Conservation (phyloP, 2,113 vertebrate species). For the Heterotis niloticus region DNA sequence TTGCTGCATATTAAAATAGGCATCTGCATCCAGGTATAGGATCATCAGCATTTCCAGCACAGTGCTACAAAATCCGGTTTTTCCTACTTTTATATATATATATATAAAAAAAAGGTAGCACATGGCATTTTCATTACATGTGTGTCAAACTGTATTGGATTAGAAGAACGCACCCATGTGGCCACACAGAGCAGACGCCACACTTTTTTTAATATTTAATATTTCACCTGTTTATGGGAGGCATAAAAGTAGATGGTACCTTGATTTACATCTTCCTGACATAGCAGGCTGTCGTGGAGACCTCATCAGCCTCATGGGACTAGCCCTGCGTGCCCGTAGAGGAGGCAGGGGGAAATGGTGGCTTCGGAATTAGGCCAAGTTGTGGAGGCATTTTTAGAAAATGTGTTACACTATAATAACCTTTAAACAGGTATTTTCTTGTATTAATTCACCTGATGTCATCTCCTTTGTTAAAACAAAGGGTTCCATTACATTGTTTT, state of each 20-base stretch:
- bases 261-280: slow-evolving; percentile 55
- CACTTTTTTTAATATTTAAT: slow-evolving; percentile 50
- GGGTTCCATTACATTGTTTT: slow-evolving; percentile 68
- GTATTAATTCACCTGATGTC: slow-evolving; percentile 67
- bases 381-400: slow-evolving; percentile 56
- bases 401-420: slow-evolving; percentile 62
- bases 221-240: slow-evolving; percentile 46
- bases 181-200: slow-evolving; percentile 19
- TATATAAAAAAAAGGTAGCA: slow-evolving; percentile 17
- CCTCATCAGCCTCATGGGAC: slow-evolving; percentile 45
- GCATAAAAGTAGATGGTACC: slow-evolving; percentile 31
- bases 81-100: background rate
- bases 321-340: background rate
- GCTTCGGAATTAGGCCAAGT: slow-evolving; percentile 55
- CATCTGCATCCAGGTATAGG: slow-evolving; percentile 33
- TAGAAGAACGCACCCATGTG: slow-evolving; percentile 4
- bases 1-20: slow-evolving; percentile 39
- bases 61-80: slow-evolving; percentile 28
- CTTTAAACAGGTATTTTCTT: slow-evolving; percentile 64
- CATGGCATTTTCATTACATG: slow-evolving; percentile 39
- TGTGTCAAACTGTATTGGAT: slow-evolving; percentile 39
- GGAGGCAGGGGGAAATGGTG: slow-evolving; percentile 45
- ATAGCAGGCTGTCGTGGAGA: slow-evolving; percentile 53
- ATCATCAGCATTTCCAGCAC: slow-evolving; percentile 46
- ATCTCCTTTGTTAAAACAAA: slow-evolving; percentile 71